Conservation (phyloP, 2,888 invertebrate species). For the Eupithecia subumbrata region DNA sequence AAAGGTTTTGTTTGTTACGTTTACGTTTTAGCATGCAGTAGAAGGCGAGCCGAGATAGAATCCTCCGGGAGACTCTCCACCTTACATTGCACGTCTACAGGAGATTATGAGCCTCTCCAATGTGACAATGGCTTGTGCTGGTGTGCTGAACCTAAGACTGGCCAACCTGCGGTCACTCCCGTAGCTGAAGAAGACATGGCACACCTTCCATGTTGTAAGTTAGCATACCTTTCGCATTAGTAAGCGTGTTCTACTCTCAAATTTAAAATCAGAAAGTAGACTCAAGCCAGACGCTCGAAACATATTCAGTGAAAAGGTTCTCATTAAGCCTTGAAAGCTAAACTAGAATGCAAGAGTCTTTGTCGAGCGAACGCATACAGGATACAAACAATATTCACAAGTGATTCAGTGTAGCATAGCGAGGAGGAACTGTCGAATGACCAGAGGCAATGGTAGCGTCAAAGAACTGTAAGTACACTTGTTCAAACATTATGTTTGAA, state of each 20-base stretch:
- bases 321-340: constrained; percentile 6
- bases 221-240: not conserved
- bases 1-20: constrained; percentile 1
- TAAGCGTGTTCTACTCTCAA: not conserved
- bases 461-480: constrained; percentile 58
- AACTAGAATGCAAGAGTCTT: constrained; percentile 11
- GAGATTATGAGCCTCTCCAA: constrained; percentile 88
- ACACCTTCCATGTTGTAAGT: constrained; percentile 87
- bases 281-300: constrained; percentile 20
- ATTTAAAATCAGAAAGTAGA: constrained; percentile 13
- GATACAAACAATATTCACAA: constrained; percentile 50
- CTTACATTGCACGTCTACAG: constrained; percentile 86
- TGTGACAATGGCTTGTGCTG: constrained; percentile 88
- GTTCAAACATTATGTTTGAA: constrained; percentile 54
- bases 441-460: constrained; percentile 52
- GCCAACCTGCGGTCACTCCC: constrained; percentile 81
- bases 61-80: constrained; percentile 75
- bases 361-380: constrained; percentile 43
- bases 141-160: constrained; percentile 86
- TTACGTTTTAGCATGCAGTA: constrained; percentile 83
- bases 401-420: constrained; percentile 47
- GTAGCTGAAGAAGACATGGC: constrained; percentile 84
- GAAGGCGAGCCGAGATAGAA: constrained; percentile 82
- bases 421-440: constrained; percentile 47
- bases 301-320: constrained; percentile 8